Evolutionary conservation across 2,113 vertebrate genomes (phyloP), one percentile per base, ranked within the genome.

Genomic region (Notothenia rossii): DNA sequence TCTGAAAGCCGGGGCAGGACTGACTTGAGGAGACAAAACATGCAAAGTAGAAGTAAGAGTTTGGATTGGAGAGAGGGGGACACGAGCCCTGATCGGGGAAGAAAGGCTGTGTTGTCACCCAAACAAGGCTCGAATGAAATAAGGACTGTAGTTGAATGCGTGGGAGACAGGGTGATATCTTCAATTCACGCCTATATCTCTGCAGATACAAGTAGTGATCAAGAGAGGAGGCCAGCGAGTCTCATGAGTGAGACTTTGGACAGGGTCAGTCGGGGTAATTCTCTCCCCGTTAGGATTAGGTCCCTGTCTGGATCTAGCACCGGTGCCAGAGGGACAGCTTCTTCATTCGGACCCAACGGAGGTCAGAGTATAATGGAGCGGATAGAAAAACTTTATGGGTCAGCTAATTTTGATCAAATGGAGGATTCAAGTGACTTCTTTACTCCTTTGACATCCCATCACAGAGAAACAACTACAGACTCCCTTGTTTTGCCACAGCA

Each of bases 301-400:
- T 72, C 77, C 7, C 46, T 40, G 56, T 81, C 75, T 29, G 79
- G 67, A n/a, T n/a, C 58, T 20, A 43, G 6, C 40, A 49, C 20
- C 1, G 75, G 48, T 33, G 20, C 55, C 33, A 83, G 58, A 68
- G 86, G 74, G 22, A 60, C 72, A 64, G 29, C 72, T 58, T 4
- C 63, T 22, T 77, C 70, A 0, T 13, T 64, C 15, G 90, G 89
- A 45, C 20, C 88, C 11, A 87, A 83, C 71, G 85, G 89, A 74
- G 90, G 92, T 61, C 87, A 91, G 71, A 91, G 89, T 51, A 95
- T 94, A 75, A 40, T 33, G 64, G 91, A 93, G 54, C 81, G 94
- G 29, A 95, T 95, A 48, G 85, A 94, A 61, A 94, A 89, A 72
- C 93, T 95, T 7, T 94, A 78, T 11, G 78, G 86, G 8, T 72